Evolutionary conservation across 2,888 invertebrate genomes (phyloP), one percentile per base, ranked within the genome.

Genomic region (Callosobruchus maculatus): DNA sequence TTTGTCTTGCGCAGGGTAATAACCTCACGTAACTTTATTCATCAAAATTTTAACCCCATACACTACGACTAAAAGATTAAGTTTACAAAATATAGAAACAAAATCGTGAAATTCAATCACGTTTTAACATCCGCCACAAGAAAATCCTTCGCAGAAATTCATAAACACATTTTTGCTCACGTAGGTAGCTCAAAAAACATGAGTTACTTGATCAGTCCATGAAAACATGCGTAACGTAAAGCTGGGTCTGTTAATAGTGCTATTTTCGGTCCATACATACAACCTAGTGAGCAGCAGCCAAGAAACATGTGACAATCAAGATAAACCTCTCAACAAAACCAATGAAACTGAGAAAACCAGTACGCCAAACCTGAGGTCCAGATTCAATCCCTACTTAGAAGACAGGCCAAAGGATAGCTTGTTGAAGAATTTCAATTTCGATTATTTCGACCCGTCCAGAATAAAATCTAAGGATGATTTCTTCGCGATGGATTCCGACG

Each of bases 351-450:
- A 26, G 7, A 26, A 49, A 49, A 49, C 3, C 5, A 18, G 5
- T 13, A 49, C 4, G 13, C 4, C 49, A 49, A 13, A 7, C 13
- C 13, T 49, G 49, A 3, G 13, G 1, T 3, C 49, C 71, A 68
- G 22, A 7, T 22, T 9, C 9, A 68, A 9, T 18, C 26, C 21
- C 0, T 71, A n/a, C 26, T 30, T 71, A 18, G 21, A 71, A 18
- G 26, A 3, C 13, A 31, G 9, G 20, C 71, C 71, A 5, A 21
- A 18, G 20, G 71, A 71, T 4, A 20, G 30, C 20, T 31, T 77
- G n/a, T 69, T 75, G 71, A 75, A 73, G 22, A 72, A 77, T 18
- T 76, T 78, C 30, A 77, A 78, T 31, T 74, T 77, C 21, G 74
- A 75, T 20, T 78, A 73, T 68, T 74, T 77, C 2, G 70, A 76